Percentiles rank a stretch among this genome's conserved stretches.
These are phyloP conservation scores for Trissolcus basalis DNA, from an alignment of 1,140 invertebrate species.

Conservation along the genomic window DNA sequence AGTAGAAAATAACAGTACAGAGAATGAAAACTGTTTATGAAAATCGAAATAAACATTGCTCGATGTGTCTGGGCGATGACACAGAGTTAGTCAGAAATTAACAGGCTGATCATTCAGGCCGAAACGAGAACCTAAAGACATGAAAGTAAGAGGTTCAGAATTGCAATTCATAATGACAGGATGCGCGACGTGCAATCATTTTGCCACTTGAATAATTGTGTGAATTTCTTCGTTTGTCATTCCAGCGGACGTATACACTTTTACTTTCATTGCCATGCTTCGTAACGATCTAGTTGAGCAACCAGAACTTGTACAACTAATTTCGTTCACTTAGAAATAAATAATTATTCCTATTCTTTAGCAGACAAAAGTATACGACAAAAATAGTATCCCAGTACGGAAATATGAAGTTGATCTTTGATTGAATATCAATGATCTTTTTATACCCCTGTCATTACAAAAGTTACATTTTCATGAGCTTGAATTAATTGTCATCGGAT, in stretches of 20 bases:
- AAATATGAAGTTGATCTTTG: too few relatives aligned
- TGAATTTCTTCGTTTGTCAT: conserved; percentile 14
- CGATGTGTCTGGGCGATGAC: not conserved
- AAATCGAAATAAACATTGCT: too few relatives aligned
- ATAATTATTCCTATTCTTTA: not conserved
- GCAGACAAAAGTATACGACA: too few relatives aligned
- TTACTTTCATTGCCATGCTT: not conserved
- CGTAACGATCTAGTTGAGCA: not conserved
- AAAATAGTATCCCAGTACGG: too few relatives aligned
- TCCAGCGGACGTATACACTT: not conserved
- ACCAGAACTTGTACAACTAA: not conserved
- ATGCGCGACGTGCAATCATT: conserved; percentile 27
- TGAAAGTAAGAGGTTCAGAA: conserved; percentile 26
- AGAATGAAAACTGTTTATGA: too few relatives aligned
- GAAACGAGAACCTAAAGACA: conserved; percentile 23
- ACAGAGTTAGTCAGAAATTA: too few relatives aligned
- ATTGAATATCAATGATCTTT: too few relatives aligned
- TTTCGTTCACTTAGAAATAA: not conserved
- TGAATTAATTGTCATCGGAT: too few relatives aligned
- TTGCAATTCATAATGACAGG: conserved; percentile 25
- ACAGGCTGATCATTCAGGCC: conserved; percentile 3
- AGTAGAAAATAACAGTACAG: too few relatives aligned
- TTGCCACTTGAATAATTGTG: conserved; percentile 24
- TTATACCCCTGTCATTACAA: too few relatives aligned
- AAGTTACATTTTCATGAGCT: too few relatives aligned